Evolutionary conservation across 2,888 invertebrate species (phyloP).

Genomic region (Monoplex corrugatus): DNA sequence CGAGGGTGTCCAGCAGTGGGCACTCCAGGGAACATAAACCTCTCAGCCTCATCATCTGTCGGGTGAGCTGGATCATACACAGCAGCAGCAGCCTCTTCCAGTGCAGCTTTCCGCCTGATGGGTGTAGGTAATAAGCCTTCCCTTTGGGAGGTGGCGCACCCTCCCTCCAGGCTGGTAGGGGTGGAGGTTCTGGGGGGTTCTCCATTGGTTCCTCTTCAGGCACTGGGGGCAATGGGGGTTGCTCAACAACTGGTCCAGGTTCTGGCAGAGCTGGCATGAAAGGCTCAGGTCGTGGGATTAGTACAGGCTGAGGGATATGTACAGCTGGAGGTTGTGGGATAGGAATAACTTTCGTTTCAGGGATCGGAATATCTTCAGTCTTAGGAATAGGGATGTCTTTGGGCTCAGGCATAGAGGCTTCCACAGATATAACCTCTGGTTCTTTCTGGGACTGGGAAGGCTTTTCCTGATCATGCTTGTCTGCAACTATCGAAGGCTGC

Average conservation of each 20-base stretch:
- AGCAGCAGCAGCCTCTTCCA: neutral
- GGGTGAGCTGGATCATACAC: conserved; percentile 49
- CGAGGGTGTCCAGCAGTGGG: conserved; percentile 11
- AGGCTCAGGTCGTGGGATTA: neutral
- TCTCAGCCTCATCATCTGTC: conserved; percentile 40
- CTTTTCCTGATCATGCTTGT: neutral
- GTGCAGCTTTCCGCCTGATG: neutral
- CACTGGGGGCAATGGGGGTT: conserved; percentile 25
- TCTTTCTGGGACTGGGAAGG: neutral
- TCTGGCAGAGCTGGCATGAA: neutral
- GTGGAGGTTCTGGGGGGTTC: conserved; percentile 16
- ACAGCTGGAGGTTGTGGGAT: neutral
- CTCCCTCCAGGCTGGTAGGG: neutral
- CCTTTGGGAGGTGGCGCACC: conserved; percentile 6
- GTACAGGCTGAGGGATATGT: neutral
- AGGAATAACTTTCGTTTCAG: neutral
- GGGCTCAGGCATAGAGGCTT: conserved; percentile 47
- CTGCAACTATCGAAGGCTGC: conserved; percentile 21
- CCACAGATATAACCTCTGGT: conserved; percentile 25
- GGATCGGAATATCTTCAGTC: conserved; percentile 29
- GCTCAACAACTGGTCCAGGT: neutral
- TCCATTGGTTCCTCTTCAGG: conserved; percentile 26
- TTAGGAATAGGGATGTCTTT: neutral
- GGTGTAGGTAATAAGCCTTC: conserved; percentile 48
- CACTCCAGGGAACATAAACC: neutral